Evolutionary conservation across 2,113 vertebrate genomes (phyloP).

Genomic region (Ictalurus furcatus): DNA sequence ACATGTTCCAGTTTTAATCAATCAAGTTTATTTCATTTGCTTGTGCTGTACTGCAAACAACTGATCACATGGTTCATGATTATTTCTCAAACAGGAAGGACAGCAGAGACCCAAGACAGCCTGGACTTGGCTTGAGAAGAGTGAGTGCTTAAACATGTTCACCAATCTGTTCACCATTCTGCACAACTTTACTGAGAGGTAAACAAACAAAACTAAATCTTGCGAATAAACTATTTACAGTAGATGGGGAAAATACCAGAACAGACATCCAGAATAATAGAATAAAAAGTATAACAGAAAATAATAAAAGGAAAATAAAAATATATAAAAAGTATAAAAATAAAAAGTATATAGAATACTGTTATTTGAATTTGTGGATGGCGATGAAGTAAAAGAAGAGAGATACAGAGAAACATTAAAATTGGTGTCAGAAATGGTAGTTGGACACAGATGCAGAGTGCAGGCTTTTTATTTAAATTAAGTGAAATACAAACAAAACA

Average conservation of each 20-base stretch:
- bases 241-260: neutral
- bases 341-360: neutral
- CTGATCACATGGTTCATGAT: neutral
- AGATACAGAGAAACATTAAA: neutral
- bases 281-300: neutral
- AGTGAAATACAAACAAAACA: too few species aligned
- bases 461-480: too few species aligned
- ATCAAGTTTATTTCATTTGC: neutral
- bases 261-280: neutral
- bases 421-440: too few species aligned
- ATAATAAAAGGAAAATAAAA: neutral
- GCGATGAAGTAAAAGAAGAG: neutral
- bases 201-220: conserved; percentile 9
- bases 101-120: neutral
- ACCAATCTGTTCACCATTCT: conserved; percentile 7
- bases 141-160: conserved; percentile 10
- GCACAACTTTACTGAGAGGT: conserved; percentile 24
- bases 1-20: neutral
- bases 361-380: neutral
- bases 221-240: neutral
- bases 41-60: neutral
- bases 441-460: too few species aligned
- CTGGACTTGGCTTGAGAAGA: neutral
- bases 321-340: too few species aligned
- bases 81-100: conserved; percentile 5